A percentile compares a stretch with the other conserved stretches of the same genome.
phyloP scores from a whole-genome alignment of 2,797 vertebrate species.

The Chrosomus eos region DNA sequence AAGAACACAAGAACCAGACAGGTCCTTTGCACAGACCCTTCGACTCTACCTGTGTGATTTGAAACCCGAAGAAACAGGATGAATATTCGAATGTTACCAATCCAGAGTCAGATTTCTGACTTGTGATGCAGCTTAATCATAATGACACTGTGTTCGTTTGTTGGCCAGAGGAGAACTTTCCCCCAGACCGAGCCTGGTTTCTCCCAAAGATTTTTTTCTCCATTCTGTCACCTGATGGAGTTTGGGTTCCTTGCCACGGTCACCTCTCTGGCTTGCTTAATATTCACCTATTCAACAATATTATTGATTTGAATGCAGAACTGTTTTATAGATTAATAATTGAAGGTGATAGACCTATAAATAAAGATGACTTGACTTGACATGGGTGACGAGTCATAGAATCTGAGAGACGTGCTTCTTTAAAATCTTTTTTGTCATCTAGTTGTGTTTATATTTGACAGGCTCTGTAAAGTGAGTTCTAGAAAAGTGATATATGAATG shows the following conservation, averaged over 20 bases:
- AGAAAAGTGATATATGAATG: not conserved
- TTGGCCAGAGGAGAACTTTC: not conserved
- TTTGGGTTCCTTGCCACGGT: not conserved
- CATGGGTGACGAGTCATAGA: not conserved
- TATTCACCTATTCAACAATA: not conserved
- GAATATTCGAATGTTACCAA: not conserved
- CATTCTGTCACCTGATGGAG: too few species aligned
- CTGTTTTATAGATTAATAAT: not conserved
- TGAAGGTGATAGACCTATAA: not conserved
- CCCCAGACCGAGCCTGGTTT: not conserved
- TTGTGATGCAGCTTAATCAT: not conserved
- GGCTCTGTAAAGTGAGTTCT: not conserved
- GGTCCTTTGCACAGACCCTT: not conserved
- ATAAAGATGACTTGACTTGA: not conserved
- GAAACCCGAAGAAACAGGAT: too few species aligned
- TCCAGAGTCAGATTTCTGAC: not conserved
- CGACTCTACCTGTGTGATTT: not conserved
- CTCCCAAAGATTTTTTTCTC: not conserved
- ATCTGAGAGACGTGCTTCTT: not conserved
- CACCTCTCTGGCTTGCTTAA: not conserved
- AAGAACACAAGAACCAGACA: too few species aligned
- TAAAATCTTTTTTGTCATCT: not conserved
- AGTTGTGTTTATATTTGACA: not conserved
- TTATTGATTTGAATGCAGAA: not conserved
- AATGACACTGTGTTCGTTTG: not conserved